phyloP scores from a whole-genome alignment of 2,113 vertebrate species.

The Pteruthius melanotis region DNA sequence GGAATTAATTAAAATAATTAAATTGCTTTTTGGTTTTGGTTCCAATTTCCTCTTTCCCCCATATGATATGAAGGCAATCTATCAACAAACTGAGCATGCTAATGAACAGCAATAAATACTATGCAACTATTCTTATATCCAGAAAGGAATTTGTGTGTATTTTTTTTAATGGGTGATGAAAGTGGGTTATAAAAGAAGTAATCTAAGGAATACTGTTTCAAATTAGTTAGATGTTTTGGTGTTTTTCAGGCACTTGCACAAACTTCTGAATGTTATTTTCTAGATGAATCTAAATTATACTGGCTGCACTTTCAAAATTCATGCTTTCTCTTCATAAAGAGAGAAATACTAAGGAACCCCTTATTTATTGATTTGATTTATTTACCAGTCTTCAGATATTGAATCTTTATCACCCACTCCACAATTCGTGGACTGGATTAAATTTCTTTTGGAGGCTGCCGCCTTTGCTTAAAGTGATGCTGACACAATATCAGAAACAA shows the following conservation, averaged over 20 bases:
- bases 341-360: neutral
- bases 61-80: slow-evolving; percentile 2
- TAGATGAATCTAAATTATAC: neutral
- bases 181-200: neutral
- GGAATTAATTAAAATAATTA: slow-evolving; percentile 59
- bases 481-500: neutral
- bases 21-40: slow-evolving; percentile 36
- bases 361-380: neutral
- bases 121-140: neutral
- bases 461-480: neutral
- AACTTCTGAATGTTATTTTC: neutral
- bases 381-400: neutral
- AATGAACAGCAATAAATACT: slow-evolving; percentile 32
- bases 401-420: neutral
- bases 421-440: neutral
- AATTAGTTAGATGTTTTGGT: neutral
- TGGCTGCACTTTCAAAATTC: neutral
- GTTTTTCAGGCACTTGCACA: neutral
- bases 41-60: slow-evolving; percentile 18
- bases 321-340: neutral
- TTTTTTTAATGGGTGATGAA: slow-evolving; percentile 13
- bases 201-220: neutral
- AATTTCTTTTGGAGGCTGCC: neutral
- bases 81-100: slow-evolving; percentile 20
- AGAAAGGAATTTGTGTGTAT: neutral